Base-by-base conservation (phyloP, 2,113 vertebrate species). In the Carassius carassius region DNA sequence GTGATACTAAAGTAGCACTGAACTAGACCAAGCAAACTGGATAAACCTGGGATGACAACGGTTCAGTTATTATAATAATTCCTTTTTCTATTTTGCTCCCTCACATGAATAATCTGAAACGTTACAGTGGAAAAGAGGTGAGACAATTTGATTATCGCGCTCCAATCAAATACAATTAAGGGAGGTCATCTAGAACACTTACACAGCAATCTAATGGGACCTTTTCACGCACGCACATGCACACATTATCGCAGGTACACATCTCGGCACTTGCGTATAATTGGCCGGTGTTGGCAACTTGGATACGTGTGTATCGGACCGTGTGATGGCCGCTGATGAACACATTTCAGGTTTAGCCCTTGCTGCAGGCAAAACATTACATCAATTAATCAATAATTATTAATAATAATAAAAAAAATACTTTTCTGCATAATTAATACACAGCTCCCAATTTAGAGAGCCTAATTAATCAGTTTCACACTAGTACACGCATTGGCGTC, bases 361-460 rank as follows among this genome's bases (percentile, higher is more conserved):
- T 77, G 86, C 89, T 91, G 81, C 29, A 90, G 82, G 90, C 5
- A 47, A 91, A 85, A 14, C n/a, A 19, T 89, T 88, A 37, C 86
- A 93, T 88, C 16, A 92, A 93, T 90, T 93, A 94, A 91, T 92
- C 49, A 90, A 81, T 32, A 91, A 92, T 91, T 91, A 94, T 91
- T 91, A 95, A 82, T 9, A 87, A 87, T 91, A 94, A 91, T 91
- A 95, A 82, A 9, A 87, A 87, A 90, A 85, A 94, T 92, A 89
- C 91, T 92, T 92, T 92, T 93, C 84, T 89, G 82, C 77, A 93
- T 91, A 92, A 93, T 94, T 94, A 93, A 95, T 94, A 94, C 89
- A 86, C 74, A 92, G 74, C 62, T 91, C 91, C 82, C 90, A 84
- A 93, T 91, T 94, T 91, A 89, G 84, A 79, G 85, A 69, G 86